Conservation (phyloP, 2,888 invertebrate genomes). For the Neoascia interrupta region DNA sequence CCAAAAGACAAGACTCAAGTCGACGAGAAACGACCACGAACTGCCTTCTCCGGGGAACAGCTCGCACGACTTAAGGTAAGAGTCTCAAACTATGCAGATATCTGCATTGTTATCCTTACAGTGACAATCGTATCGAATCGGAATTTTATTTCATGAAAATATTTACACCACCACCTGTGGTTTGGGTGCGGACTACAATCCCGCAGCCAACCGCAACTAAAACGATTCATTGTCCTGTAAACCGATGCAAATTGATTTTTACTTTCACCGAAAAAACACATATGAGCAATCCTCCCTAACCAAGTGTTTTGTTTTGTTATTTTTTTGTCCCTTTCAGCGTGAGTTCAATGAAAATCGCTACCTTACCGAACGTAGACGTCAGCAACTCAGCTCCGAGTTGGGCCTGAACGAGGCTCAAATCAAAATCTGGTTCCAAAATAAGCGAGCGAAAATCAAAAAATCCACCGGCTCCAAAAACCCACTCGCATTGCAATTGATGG, state of each 20-base stretch:
- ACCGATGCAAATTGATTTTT: slow-evolving; percentile 78
- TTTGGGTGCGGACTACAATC: not conserved
- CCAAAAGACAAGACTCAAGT: slow-evolving; percentile 80
- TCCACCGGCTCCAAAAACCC: slow-evolving; percentile 91
- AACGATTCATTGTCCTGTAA: slow-evolving; percentile 19
- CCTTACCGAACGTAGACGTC: slow-evolving; percentile 94
- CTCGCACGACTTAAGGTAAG: slow-evolving; percentile 90
- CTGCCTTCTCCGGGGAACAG: slow-evolving; percentile 97
- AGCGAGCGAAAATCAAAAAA: slow-evolving; percentile 97
- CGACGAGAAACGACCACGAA: slow-evolving; percentile 95
- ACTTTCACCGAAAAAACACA: slow-evolving; percentile 42
- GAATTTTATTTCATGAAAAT: slow-evolving; percentile 72
- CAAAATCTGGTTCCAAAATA: slow-evolving; percentile 99
- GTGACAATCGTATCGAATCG: slow-evolving; percentile 71
- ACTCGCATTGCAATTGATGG: slow-evolving; percentile 93
- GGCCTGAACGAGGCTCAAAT: slow-evolving; percentile 98
- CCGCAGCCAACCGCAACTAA: slow-evolving; percentile 55
- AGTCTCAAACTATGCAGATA: slow-evolving; percentile 49
- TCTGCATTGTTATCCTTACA: slow-evolving; percentile 48
- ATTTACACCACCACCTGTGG: slow-evolving; percentile 53
- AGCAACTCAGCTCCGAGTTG: slow-evolving; percentile 93
- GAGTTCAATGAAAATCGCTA: slow-evolving; percentile 96
- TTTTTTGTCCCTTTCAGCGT: slow-evolving; percentile 81
- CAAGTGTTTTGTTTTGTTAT: slow-evolving; percentile 6
- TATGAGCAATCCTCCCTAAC: slow-evolving; percentile 40